Evolutionary conservation across 2,113 vertebrate genomes (phyloP).

Genomic region (Sinocyclocheilus anophthalmus): DNA sequence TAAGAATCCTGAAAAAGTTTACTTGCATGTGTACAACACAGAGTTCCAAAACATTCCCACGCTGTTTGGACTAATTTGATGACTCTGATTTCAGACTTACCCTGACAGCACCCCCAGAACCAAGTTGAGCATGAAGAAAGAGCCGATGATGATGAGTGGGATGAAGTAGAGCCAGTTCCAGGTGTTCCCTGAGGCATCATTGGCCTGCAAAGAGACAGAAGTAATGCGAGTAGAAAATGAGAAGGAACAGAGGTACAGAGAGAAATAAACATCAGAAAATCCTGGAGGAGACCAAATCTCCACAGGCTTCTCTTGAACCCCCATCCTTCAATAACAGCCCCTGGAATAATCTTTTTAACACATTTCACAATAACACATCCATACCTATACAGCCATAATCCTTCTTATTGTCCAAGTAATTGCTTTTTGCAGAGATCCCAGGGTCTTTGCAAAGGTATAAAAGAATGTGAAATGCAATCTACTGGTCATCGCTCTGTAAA

Average conservation of each 20-base stretch:
- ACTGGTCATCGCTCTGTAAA: not conserved
- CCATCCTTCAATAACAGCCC: conserved; percentile 2
- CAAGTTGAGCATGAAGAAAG: conserved; percentile 81
- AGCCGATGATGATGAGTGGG: conserved; percentile 80
- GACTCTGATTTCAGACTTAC: conserved; percentile 61
- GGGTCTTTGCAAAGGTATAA: conserved; percentile 15
- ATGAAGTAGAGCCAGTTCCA: conserved; percentile 85
- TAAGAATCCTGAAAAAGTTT: not conserved
- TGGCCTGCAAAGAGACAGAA: conserved; percentile 77
- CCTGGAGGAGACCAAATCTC: not conserved
- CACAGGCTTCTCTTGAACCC: not conserved
- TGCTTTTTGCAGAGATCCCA: conserved; percentile 14
- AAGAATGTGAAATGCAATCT: conserved; percentile 16
- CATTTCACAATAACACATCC: not conserved
- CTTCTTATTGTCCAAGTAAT: conserved; percentile 8
- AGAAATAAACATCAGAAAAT: conserved; percentile 23
- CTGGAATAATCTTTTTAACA: not conserved
- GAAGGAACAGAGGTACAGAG: conserved; percentile 2
- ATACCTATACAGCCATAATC: not conserved
- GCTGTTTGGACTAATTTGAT: not conserved
- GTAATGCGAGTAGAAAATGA: conserved; percentile 16
- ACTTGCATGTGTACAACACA: not conserved
- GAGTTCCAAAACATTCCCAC: not conserved
- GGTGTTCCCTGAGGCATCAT: conserved; percentile 91
- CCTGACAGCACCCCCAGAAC: conserved; percentile 81